These are phyloP conservation scores for Anas bernieri DNA, from an alignment of 2,797 vertebrate genomes.

Conservation along the genomic window DNA sequence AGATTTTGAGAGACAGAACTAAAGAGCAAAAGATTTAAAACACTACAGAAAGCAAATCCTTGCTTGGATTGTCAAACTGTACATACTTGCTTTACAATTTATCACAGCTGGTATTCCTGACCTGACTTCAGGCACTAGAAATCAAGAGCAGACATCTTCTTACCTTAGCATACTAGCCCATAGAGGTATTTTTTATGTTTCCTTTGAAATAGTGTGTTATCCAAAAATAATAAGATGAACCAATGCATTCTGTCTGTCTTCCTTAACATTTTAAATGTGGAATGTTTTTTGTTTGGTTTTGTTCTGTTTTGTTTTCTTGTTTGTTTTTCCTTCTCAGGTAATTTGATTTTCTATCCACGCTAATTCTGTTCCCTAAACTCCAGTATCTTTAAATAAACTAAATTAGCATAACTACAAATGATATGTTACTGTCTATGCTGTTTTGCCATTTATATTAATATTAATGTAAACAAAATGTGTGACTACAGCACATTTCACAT, in stretches of 20 bases:
- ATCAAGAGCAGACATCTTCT: constrained; percentile 44
- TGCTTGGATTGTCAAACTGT: constrained; percentile 63
- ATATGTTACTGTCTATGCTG: background rate
- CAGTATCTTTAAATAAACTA: background rate
- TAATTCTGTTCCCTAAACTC: background rate
- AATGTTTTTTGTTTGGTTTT: background rate
- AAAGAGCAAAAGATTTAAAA: constrained; percentile 71
- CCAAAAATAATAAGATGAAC: constrained; percentile 43
- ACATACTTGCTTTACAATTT: constrained; percentile 65
- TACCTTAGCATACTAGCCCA: constrained; percentile 1
- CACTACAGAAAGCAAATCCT: constrained; percentile 52
- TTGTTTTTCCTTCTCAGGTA: background rate
- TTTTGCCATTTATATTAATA: background rate
- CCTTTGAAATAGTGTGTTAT: constrained; percentile 34
- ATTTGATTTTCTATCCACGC: background rate
- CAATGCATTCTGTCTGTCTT: background rate
- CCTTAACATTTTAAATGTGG: constrained; percentile 23
- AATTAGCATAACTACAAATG: background rate
- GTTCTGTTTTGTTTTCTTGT: background rate
- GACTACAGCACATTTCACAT: background rate
- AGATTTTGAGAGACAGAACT: constrained; percentile 50
- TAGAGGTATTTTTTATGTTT: constrained; percentile 58
- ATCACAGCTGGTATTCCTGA: constrained; percentile 74
- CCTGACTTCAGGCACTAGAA: constrained; percentile 68
- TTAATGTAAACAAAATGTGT: background rate